Conservation (phyloP, 2,888 invertebrate genomes). For the Parochlus steinenii region DNA sequence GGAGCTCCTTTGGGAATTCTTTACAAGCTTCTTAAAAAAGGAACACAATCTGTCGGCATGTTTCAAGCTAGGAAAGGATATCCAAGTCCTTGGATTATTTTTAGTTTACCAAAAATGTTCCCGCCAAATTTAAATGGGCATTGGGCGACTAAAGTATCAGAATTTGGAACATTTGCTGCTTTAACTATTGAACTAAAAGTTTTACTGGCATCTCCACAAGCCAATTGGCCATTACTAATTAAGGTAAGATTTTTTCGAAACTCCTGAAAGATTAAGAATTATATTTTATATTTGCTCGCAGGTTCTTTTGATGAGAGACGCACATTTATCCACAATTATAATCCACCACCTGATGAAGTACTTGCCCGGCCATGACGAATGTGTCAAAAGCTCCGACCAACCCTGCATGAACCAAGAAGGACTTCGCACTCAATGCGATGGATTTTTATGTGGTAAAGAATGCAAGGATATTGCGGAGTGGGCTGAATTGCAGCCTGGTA, state of each 20-base stretch:
- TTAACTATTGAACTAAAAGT: slow-evolving; percentile 55
- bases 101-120: slow-evolving; percentile 46
- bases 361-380: slow-evolving; percentile 31
- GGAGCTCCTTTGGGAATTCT: slow-evolving; percentile 59
- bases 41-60: slow-evolving; percentile 37
- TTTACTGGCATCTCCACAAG: slow-evolving; percentile 57
- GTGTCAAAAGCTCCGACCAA: slow-evolving; percentile 25
- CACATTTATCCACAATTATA: slow-evolving; percentile 41
- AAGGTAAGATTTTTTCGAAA: slow-evolving; percentile 35
- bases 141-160: slow-evolving; percentile 30
- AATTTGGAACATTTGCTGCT: slow-evolving; percentile 40
- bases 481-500: slow-evolving; percentile 10
- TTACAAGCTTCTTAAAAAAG: slow-evolving; percentile 47
- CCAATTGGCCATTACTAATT: slow-evolving; percentile 56
- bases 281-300: slow-evolving; percentile 21
- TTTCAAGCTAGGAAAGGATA: slow-evolving; percentile 36
- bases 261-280: slow-evolving; percentile 6
- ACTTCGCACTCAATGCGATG: slow-evolving; percentile 35
- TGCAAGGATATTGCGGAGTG: slow-evolving; percentile 31
- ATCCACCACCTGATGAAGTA: slow-evolving; percentile 35
- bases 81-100: slow-evolving; percentile 52
- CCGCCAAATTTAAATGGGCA: slow-evolving; percentile 29
- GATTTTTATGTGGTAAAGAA: slow-evolving; percentile 54
- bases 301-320: slow-evolving; percentile 57
- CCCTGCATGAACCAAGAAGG: slow-evolving; percentile 31